Evolutionary conservation across 2,113 vertebrate species (phyloP), one percentile per base, ranked within the genome.

Genomic region (Marmota monax): DNA sequence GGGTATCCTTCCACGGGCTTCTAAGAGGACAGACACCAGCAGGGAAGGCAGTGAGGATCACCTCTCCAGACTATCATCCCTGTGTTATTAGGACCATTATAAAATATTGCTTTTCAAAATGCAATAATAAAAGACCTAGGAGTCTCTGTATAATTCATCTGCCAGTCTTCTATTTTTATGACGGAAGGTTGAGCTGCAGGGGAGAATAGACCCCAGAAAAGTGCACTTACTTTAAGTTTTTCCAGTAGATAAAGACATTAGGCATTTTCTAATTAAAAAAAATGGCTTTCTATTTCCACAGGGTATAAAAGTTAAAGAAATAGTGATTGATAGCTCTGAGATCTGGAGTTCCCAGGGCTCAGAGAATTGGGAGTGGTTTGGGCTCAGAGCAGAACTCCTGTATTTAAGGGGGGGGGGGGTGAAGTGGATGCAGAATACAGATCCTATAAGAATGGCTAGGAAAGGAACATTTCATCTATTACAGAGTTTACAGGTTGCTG

Each of bases 241-340:
- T 85, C 12, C 34, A 53, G 7, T 8, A 88, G 39, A 92, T 74
- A 25, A 92, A 96, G 72, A 90, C n/a, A 67, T 90, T 20, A 65
- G 61, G n/a, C 58, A 53, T 85, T 96, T 74, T 82, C n/a, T 88
- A 69, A 80, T 42, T 45, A 2, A 82, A 58, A 67, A 73, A 51
- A 73, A 51, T 45, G 6, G 11, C 27, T n/a, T 37, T 84, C 56
- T 70, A 39, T 89, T 80, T 89, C 70, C 78, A 89, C 2, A 17
- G 32, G 48, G 27, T 20, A 65, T 67, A 69, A 77, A 63, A 88
- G 70, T 84, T 34, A 74, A 87, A 56, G 29, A 70, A 78, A 42
- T 7, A 83, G 39, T 78, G 84, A 63, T 25, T 29, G 61, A 58
- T 61, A 63, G 70, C 18, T 0, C n/a, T 27, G 39, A 51, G 18